Evolutionary conservation across 2,888 invertebrate species (phyloP), one percentile per base, ranked within the genome.

Genomic region (Thecophora atra): DNA sequence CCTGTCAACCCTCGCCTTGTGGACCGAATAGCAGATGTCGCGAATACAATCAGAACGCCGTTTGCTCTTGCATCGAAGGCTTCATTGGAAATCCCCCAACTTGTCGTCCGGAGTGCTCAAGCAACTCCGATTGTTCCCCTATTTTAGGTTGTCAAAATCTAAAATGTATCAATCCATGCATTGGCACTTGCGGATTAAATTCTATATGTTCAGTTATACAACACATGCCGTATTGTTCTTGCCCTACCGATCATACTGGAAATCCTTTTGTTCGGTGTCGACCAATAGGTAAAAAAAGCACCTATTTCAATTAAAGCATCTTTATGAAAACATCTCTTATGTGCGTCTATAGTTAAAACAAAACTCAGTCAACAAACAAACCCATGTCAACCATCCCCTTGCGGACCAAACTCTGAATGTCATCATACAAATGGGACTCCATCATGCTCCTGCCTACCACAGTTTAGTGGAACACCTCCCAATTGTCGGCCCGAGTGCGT

Each of bases 151-250:
- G 95, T 81, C 91, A 90, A 78, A 93, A 92, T 82, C 92, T 93
- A 79, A 93, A 93, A 87, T 95, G 95, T 82, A 87, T 91, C 44
- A 90, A 95, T 86, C 94, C 95, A 28, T 95, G 93, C 79, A 90
- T 89, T 69, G 94, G 94, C 75, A 89, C 92, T 21, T 95, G 94
- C 83, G 94, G 94, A 56, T 82, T 91, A 7, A 89, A 89, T 79
- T 91, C 94, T 6, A 83, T 89, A 47, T 95, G 94, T 81, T 90
- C 91, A 82, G 92, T 94, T 42, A 89, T 92, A 1, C 93, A 93
- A 81, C 94, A 94, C 81, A 92, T 91, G 80, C 93, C 94, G 0
- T 92, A 93, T 78, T 95, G 95, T 82, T 91, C 90, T 73, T 95
- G 95, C 81, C 90, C 91, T 8, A 84, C 87, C 44, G 89, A 90